A percentile compares a stretch with the other conserved stretches of the same genome.
Conservation (phyloP, 2,797 vertebrate genomes). For the Macropus fuliginosus region DNA sequence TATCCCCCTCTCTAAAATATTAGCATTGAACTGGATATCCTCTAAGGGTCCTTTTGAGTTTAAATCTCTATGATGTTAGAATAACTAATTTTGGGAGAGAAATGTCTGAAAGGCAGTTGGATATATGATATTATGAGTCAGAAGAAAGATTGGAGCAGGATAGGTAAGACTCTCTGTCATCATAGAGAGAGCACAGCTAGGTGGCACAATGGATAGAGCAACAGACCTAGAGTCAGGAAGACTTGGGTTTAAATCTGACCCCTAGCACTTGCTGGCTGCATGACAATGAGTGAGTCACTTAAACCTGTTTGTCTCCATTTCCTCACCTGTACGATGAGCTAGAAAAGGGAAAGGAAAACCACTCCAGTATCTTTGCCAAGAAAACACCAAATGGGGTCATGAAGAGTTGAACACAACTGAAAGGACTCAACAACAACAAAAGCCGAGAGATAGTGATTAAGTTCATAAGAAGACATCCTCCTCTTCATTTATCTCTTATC, state of each 20-base stretch:
- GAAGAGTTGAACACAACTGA: neutral
- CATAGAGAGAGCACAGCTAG: neutral
- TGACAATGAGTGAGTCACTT: neutral
- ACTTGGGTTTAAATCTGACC: neutral
- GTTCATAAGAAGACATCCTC: neutral
- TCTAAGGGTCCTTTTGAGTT: neutral
- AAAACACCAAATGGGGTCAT: neutral
- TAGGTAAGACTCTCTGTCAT: neutral
- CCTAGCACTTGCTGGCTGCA: neutral
- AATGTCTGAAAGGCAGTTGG: neutral
- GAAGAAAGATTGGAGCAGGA: neutral
- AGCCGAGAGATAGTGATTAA: neutral
- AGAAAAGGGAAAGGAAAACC: neutral
- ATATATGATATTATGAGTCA: neutral
- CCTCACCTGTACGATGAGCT: neutral
- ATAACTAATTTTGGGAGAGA: neutral
- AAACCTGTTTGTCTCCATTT: neutral
- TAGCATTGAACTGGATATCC: neutral
- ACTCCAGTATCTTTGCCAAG: neutral
- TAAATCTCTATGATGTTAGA: neutral
- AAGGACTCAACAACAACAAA: neutral
- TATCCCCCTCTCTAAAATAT: neutral
- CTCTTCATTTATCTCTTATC: neutral
- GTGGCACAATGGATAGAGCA: neutral
- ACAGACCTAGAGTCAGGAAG: neutral